Evolutionary conservation across 2,113 vertebrate species (phyloP).

Genomic region (Apodemus speciosus): DNA sequence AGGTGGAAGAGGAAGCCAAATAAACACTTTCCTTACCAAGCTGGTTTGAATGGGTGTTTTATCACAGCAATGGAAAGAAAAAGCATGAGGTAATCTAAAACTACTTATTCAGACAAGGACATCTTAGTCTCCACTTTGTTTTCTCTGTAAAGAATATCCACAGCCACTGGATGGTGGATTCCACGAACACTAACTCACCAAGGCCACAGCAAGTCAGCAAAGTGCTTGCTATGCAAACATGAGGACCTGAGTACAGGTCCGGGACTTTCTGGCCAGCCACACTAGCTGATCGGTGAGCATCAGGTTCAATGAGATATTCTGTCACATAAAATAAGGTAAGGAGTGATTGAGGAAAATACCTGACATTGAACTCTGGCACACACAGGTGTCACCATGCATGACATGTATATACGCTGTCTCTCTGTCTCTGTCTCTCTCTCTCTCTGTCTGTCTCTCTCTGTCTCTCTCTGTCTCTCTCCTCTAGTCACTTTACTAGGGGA

Average conservation of each 20-base stretch:
- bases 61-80: neutral
- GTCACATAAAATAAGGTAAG: neutral
- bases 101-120: neutral
- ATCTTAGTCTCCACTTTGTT: neutral
- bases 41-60: neutral
- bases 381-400: neutral
- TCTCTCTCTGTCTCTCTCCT: no score
- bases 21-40: neutral
- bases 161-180: neutral
- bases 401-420: no score
- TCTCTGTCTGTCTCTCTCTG: no score
- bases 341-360: neutral
- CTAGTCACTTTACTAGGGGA: slow-evolving; percentile 9
- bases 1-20: neutral
- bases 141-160: neutral
- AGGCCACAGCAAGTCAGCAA: neutral
- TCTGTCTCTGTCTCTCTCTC: no score
- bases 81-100: neutral
- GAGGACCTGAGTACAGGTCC: neutral
- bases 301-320: neutral
- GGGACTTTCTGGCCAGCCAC: neutral
- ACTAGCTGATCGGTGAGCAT: neutral
- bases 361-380: neutral
- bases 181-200: slow-evolving; percentile 19
- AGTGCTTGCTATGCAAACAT: neutral